Percentiles rank a stretch among this genome's conserved stretches.
Conservation (phyloP, 2,113 vertebrate species). For the Chloropsis hardwickii region DNA sequence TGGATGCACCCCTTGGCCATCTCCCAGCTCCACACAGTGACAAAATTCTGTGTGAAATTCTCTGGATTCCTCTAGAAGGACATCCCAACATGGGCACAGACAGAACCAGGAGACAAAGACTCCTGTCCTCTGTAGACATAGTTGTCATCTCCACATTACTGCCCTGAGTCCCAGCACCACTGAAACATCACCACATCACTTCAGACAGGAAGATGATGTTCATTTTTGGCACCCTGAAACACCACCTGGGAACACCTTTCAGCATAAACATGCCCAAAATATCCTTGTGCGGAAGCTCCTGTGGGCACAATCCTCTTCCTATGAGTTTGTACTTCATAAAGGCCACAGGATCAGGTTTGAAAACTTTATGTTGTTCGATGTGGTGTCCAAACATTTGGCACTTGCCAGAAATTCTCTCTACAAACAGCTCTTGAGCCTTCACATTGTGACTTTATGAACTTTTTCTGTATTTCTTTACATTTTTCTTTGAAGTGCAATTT, state of each 20-base stretch:
- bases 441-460: neutral
- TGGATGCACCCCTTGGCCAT: neutral
- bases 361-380: neutral
- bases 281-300: neutral
- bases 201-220: neutral
- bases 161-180: neutral
- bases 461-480: neutral
- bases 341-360: neutral
- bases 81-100: neutral
- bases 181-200: neutral
- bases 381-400: neutral
- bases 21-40: neutral
- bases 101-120: neutral
- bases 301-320: neutral
- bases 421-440: neutral
- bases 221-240: neutral
- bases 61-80: neutral
- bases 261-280: neutral
- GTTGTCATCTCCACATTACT: neutral
- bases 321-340: neutral
- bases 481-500: neutral
- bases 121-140: neutral
- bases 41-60: neutral
- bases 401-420: neutral
- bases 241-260: neutral